Evolutionary conservation across 2,888 invertebrate genomes (phyloP).

Genomic region (Seira sanloemensis): DNA sequence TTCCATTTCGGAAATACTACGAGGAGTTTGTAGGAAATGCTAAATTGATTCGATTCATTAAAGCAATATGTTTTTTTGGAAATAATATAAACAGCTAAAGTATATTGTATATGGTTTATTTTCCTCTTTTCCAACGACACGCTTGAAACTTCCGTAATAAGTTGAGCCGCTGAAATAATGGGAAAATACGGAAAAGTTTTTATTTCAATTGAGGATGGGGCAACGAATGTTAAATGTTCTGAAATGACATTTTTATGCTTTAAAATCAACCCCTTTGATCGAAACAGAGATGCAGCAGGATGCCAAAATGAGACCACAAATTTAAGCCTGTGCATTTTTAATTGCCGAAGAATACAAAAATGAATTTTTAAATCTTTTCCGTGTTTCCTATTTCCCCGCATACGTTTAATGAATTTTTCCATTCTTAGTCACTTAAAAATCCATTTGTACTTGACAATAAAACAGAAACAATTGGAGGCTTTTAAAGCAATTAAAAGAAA

Average conservation of each 20-base stretch:
- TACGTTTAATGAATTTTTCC: neutral
- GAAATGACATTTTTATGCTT: neutral
- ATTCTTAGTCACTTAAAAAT: constrained; percentile 35
- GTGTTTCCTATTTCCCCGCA: neutral
- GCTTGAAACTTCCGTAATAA: constrained; percentile 15
- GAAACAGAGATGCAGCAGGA: too few relatives aligned
- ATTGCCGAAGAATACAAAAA: neutral
- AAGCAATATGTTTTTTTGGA: neutral
- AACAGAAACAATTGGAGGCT: neutral
- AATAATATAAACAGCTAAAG: too few relatives aligned
- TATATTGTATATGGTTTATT: constrained; percentile 11
- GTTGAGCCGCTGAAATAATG: constrained; percentile 10
- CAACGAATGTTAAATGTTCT: neutral
- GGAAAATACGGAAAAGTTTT: constrained; percentile 7
- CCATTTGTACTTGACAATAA: constrained; percentile 43
- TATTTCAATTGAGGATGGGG: neutral
- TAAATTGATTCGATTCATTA: constrained; percentile 42
- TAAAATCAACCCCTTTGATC: too few relatives aligned
- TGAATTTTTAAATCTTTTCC: neutral
- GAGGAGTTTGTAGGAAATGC: constrained; percentile 1
- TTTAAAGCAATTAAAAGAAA: constrained; percentile 13
- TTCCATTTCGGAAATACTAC: neutral
- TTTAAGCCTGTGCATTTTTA: neutral
- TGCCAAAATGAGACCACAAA: too few relatives aligned
- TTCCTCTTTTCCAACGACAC: neutral